Conservation (phyloP, 1,140 invertebrate species). For the Drosophila teissieri region DNA sequence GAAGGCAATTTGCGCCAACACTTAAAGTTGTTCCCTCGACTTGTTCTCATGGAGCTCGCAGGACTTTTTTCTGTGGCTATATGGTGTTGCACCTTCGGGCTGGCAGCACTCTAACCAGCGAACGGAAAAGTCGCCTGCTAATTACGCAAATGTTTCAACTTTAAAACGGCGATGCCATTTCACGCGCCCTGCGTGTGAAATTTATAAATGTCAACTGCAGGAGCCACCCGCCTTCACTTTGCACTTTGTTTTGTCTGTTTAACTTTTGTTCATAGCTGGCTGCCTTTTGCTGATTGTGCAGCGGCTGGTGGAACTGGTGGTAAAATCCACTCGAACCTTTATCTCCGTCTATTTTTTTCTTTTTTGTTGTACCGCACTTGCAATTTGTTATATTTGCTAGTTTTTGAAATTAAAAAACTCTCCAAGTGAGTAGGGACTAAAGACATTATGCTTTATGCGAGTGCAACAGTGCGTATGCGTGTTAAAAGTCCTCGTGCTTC, state of each 20-base stretch:
- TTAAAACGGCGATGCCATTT: conserved; percentile 70
- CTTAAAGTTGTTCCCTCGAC: conserved; percentile 52
- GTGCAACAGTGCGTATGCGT: conserved; percentile 55
- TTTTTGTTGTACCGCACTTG: conserved; percentile 11
- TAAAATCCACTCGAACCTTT: conserved; percentile 14
- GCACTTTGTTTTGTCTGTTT: conserved; percentile 78
- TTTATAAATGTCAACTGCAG: conserved; percentile 62
- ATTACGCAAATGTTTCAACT: conserved; percentile 78
- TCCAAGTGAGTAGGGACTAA: neutral
- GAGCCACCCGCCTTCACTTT: conserved; percentile 31
- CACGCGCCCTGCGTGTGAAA: conserved; percentile 58
- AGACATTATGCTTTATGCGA: conserved; percentile 42
- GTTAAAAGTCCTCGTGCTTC: conserved; percentile 25
- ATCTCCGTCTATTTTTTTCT: neutral
- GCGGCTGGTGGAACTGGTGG: conserved; percentile 34
- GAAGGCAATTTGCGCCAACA: conserved; percentile 58
- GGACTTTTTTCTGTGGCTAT: conserved; percentile 14
- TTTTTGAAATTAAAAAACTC: conserved; percentile 63
- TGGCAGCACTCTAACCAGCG: neutral
- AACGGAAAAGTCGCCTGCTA: conserved; percentile 47
- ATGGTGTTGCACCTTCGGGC: conserved; percentile 44
- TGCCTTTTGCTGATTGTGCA: conserved; percentile 73
- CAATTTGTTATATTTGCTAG: conserved; percentile 69
- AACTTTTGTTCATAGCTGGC: conserved; percentile 76
- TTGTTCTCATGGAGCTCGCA: conserved; percentile 5